phyloP scores from a whole-genome alignment of 2,888 invertebrate genomes.

The Drosophila kokeensis region DNA sequence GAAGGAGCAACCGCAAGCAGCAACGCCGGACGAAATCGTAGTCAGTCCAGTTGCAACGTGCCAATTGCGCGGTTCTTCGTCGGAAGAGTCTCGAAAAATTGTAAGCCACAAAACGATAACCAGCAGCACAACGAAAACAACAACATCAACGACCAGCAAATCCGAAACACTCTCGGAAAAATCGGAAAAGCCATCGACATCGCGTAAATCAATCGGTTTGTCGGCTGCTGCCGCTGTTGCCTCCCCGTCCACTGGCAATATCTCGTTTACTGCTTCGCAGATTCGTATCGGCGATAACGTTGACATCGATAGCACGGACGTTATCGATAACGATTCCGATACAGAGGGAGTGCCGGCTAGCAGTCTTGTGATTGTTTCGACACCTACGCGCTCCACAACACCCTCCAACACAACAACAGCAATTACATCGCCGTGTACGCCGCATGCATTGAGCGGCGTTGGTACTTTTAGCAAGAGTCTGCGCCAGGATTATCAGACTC shows the following conservation, averaged over 20 bases:
- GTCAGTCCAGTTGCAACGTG: slow-evolving; percentile 80
- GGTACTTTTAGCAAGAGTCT: slow-evolving; percentile 82
- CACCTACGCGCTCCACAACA: slow-evolving; percentile 64
- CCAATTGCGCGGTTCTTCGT: slow-evolving; percentile 82
- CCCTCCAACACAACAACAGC: slow-evolving; percentile 33
- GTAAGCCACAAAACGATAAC: slow-evolving; percentile 76
- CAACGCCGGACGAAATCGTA: slow-evolving; percentile 51
- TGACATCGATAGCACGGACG: slow-evolving; percentile 34
- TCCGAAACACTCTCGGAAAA: slow-evolving; percentile 36
- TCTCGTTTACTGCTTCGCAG: slow-evolving; percentile 65
- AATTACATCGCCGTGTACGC: slow-evolving; percentile 39
- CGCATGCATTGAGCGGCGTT: slow-evolving; percentile 63
- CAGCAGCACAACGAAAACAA: slow-evolving; percentile 40
- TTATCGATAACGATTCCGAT: slow-evolving; percentile 80
- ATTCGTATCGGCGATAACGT: slow-evolving; percentile 48
- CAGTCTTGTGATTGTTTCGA: slow-evolving; percentile 80
- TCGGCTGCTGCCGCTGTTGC: not conserved
- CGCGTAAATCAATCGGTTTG: slow-evolving; percentile 62
- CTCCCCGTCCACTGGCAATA: slow-evolving; percentile 42
- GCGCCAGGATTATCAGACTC: slow-evolving; percentile 77
- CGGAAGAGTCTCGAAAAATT: slow-evolving; percentile 81
- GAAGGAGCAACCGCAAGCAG: slow-evolving; percentile 79
- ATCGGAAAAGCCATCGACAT: slow-evolving; percentile 35
- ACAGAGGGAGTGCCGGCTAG: slow-evolving; percentile 81
- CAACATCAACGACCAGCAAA: slow-evolving; percentile 44